phyloP scores from a whole-genome alignment of 2,888 invertebrate genomes.

The Nephrotoma appendiculata region DNA sequence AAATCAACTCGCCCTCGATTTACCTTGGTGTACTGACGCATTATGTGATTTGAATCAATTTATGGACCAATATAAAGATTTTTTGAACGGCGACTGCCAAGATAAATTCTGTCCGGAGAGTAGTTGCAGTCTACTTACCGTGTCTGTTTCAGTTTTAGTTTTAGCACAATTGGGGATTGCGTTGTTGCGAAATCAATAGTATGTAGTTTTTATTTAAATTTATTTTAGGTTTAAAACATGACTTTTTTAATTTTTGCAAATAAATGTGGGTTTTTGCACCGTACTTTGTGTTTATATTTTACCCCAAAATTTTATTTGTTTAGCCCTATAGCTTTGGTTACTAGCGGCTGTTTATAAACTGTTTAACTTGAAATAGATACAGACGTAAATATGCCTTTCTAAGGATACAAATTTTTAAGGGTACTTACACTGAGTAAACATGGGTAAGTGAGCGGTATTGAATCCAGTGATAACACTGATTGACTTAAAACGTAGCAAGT shows the following conservation, averaged over 20 bases:
- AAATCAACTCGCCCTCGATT: constrained; percentile 46
- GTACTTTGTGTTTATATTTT: not conserved
- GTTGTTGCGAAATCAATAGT: not conserved
- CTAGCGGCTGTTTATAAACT: too few species aligned
- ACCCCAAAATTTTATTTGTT: too few species aligned
- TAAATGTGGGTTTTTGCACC: not conserved
- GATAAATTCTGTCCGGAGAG: constrained; percentile 6
- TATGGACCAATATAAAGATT: constrained; percentile 36
- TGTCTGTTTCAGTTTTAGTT: not conserved
- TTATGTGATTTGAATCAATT: constrained; percentile 54
- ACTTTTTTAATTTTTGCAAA: not conserved
- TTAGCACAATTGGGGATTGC: not conserved
- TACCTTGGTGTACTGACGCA: constrained; percentile 53
- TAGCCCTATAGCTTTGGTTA: too few species aligned
- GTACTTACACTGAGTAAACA: too few species aligned
- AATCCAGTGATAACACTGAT: too few species aligned
- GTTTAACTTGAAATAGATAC: too few species aligned
- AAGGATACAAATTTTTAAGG: too few species aligned
- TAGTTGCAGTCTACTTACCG: not conserved
- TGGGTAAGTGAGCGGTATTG: too few species aligned
- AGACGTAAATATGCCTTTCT: too few species aligned
- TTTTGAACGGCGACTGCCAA: constrained; percentile 26
- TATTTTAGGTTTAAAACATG: not conserved
- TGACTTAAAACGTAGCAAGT: too few species aligned
- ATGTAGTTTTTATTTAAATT: not conserved